Base-by-base conservation (phyloP, 2,888 invertebrate genomes). In the Flabesymbios commensalis region DNA sequence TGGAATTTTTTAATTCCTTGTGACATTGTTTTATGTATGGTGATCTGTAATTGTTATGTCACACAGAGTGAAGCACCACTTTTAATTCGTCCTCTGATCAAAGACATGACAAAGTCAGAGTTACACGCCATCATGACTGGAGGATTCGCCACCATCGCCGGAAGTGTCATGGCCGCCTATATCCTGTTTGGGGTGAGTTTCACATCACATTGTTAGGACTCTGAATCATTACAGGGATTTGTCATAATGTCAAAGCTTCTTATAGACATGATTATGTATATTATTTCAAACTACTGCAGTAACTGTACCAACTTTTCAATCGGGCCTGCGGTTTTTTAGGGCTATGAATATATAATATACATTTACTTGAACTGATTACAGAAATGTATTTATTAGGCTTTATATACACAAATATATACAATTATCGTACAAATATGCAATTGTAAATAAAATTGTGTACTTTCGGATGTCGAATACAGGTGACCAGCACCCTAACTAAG, bases 111-210 rank as follows among this genome's bases (percentile, higher is more conserved):
- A 0, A 87, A 88, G 31, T 96, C 95, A 0, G 98, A 98, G 84
- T 83, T 98, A 0, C 94, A 96, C 80, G 90, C 95, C 0, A 87
- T 99, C 17, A 92, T 97, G 92, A 88, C 92, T 0, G 92, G 93
- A 0, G 97, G 97, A 3, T 96, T 96, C 83, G 93, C 96, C 0
- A 94, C 95, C 0, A 94, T 97, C 7, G 94, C 96, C 41, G 93
- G 84, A 90, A 17, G 73, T 0, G 93, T 96, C 1, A 84, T 98
- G 75, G 96, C 94, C 0, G 93, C 95, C 0, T 98, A 95, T 80
- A 92, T 96, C 57, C 87, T 87, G 2, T 94, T 93, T 80, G 95
- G 95, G 0, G 94, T 94, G 72, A 67, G 74, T 60, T 19, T 48
- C n/a, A 5, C 48, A n/a, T 7, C 28, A 24, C 26, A 5, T 26